Conservation (phyloP, 2,888 invertebrate genomes). For the Syritta pipiens region DNA sequence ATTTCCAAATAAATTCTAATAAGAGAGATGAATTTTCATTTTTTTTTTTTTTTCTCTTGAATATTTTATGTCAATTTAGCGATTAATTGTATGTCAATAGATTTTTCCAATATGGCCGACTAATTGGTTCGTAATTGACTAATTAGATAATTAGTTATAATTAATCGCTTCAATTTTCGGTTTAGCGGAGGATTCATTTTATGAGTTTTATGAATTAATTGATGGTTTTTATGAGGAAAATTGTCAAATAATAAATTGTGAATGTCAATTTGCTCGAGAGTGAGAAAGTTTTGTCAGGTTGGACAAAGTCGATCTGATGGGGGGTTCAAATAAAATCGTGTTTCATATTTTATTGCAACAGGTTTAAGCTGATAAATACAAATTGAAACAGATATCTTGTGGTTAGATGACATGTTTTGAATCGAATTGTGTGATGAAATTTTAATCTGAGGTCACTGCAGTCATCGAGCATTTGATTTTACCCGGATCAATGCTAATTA, state of each 20-base stretch:
- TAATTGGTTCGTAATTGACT: slow-evolving; percentile 44
- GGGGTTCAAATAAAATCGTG: too few species aligned
- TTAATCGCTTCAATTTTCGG: slow-evolving; percentile 48
- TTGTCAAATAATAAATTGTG: neutral
- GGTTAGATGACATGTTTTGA: too few species aligned
- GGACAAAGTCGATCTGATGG: too few species aligned
- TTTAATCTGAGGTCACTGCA: too few species aligned
- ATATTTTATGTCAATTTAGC: slow-evolving; percentile 36
- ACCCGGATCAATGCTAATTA: too few species aligned
- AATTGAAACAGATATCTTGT: too few species aligned
- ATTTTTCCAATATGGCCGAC: slow-evolving; percentile 1
- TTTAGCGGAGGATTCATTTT: slow-evolving; percentile 29
- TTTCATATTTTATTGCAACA: too few species aligned
- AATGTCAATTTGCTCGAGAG: too few species aligned
- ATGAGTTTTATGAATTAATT: slow-evolving; percentile 39
- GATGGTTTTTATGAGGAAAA: slow-evolving; percentile 1
- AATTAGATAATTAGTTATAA: slow-evolving; percentile 41
- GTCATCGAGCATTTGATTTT: too few species aligned
- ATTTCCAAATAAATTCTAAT: neutral
- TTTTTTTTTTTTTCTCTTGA: slow-evolving; percentile 12
- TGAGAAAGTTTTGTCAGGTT: too few species aligned
- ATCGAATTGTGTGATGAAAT: too few species aligned
- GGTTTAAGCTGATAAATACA: too few species aligned
- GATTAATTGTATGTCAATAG: slow-evolving; percentile 16
- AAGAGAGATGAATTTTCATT: neutral